Evolutionary conservation across 2,113 vertebrate genomes (phyloP).

Genomic region (human): DNA sequence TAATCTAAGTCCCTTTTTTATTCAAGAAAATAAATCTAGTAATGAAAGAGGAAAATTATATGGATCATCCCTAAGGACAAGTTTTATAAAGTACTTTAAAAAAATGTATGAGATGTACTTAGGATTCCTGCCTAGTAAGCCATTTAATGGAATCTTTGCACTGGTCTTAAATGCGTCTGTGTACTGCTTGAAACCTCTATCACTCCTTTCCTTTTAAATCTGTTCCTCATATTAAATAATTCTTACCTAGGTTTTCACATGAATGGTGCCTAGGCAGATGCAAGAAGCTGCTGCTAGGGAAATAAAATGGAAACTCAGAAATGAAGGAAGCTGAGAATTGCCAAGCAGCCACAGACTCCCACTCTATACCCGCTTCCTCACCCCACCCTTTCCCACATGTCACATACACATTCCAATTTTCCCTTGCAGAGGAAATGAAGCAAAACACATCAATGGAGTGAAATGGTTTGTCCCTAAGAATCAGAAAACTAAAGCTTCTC

Average conservation of each 20-base stretch:
- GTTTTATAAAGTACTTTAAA: neutral
- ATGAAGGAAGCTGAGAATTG: neutral
- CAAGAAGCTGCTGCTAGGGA: neutral
- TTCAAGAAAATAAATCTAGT: neutral
- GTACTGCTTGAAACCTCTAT: neutral
- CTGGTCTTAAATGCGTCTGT: neutral
- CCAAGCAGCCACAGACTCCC: neutral
- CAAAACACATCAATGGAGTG: neutral
- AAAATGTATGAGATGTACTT: neutral
- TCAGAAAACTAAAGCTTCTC: neutral
- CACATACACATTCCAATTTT: neutral
- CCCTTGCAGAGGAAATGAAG: conserved; percentile 16
- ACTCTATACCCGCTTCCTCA: accelerated
- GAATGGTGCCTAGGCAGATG: neutral
- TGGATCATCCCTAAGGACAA: neutral
- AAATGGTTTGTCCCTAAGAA: neutral
- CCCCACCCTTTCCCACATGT: neutral
- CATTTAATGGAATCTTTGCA: neutral
- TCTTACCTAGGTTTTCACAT: neutral
- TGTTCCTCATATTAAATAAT: neutral
- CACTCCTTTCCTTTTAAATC: neutral
- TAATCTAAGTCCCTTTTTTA: neutral
- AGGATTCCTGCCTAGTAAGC: neutral
- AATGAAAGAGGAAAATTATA: conserved; percentile 11
- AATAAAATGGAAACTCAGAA: neutral